Conservation (phyloP, 2,797 vertebrate species). For the Trematomus bernacchii region DNA sequence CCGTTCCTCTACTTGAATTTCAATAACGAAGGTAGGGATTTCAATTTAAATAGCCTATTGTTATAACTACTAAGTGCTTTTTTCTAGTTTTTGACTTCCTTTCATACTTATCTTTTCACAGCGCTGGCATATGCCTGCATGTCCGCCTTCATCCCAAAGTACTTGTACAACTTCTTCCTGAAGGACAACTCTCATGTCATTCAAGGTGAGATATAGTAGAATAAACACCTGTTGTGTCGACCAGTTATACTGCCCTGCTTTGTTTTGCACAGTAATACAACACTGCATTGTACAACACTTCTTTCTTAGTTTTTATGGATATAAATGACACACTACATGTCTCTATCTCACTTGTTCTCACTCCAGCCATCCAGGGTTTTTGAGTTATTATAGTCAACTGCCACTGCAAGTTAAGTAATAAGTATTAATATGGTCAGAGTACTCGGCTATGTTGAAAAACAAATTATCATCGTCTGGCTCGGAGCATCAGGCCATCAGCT, state of each 20-base stretch:
- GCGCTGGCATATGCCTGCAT: conserved; percentile 98
- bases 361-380: conserved; percentile 1
- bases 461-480: conserved; percentile 57
- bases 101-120: conserved; percentile 70
- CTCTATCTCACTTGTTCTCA: neutral
- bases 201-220: conserved; percentile 89
- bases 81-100: conserved; percentile 1
- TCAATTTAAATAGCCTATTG: neutral
- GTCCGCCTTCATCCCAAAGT: conserved; percentile 99
- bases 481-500: conserved; percentile 57
- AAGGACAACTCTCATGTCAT: conserved; percentile 99
- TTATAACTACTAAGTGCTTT: neutral
- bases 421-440: conserved; percentile 45
- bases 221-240: neutral
- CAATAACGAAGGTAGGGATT: conserved; percentile 93
- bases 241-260: neutral
- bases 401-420: conserved; percentile 38
- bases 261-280: neutral
- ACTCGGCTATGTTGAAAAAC: conserved; percentile 57
- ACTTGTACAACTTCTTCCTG: conserved; percentile 98
- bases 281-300: neutral
- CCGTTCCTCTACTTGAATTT: conserved; percentile 98
- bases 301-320: neutral
- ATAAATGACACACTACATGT: conserved; percentile 9
- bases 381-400: conserved; percentile 29